A percentile compares a stretch with the other conserved stretches of the same genome.
phyloP scores from a whole-genome alignment of 2,888 invertebrate genomes.

The Uropetala carovei region DNA sequence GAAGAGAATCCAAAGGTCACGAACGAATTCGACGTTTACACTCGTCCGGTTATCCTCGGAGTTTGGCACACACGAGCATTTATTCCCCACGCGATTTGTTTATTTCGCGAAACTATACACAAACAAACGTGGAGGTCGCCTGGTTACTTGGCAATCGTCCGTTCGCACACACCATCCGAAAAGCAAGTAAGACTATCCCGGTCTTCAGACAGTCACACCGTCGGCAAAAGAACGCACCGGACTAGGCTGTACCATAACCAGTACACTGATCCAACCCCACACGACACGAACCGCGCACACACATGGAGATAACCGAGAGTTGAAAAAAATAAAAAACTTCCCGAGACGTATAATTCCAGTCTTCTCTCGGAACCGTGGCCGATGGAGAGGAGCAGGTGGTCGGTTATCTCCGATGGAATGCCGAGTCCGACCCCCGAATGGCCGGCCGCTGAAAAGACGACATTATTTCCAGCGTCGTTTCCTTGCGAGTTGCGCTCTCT shows the following conservation, averaged over 20 bases:
- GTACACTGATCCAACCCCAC: too few relatives aligned
- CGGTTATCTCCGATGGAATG: constrained; percentile 3
- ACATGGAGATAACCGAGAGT: neutral
- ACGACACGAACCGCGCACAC: neutral
- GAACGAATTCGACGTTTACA: neutral
- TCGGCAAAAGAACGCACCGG: too few relatives aligned
- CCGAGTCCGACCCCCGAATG: neutral
- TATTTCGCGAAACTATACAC: neutral
- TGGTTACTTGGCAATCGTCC: neutral
- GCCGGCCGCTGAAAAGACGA: neutral
- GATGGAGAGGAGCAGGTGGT: constrained; percentile 10
- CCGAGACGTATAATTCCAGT: neutral
- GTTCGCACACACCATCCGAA: neutral
- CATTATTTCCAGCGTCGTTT: neutral
- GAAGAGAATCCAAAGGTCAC: neutral
- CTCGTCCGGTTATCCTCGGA: too few relatives aligned
- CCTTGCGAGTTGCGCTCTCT: neutral
- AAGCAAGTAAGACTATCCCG: too few relatives aligned
- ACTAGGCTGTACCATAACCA: too few relatives aligned
- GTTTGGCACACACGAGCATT: too few relatives aligned
- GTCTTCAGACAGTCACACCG: too few relatives aligned
- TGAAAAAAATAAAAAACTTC: neutral
- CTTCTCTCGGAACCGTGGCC: neutral
- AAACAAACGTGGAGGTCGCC: neutral
- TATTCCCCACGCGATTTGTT: too few relatives aligned